Percentiles rank a stretch among this genome's conserved stretches.
Conservation (phyloP, 2,113 vertebrate species). For the Camelus dromedarius region DNA sequence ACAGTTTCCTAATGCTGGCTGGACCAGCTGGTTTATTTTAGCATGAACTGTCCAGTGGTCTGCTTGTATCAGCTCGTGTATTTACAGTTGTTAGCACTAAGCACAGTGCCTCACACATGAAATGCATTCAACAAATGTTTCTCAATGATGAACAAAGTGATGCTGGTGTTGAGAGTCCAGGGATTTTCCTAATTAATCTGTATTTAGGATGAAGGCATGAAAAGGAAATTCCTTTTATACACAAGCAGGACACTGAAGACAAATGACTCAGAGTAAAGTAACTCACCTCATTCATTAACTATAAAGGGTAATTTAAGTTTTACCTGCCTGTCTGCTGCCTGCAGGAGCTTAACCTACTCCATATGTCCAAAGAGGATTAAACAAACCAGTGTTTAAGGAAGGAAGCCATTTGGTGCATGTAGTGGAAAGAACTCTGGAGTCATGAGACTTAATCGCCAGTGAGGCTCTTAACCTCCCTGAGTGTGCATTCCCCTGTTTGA, state of each 20-base stretch:
- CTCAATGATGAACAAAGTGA: constrained; percentile 2
- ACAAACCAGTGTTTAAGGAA: constrained; percentile 18
- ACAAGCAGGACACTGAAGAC: constrained; percentile 10
- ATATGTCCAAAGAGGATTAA: constrained; percentile 18
- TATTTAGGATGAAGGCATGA: constrained; percentile 28
- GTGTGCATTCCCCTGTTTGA: not conserved
- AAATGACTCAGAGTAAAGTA: constrained; percentile 51
- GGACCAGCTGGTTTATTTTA: not conserved
- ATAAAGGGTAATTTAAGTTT: constrained; percentile 55
- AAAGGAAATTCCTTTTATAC: constrained; percentile 6
- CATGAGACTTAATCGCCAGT: not conserved
- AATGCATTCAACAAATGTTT: constrained; percentile 27
- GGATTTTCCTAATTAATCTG: constrained; percentile 66
- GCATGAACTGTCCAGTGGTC: constrained; percentile 8
- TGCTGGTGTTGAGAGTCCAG: not conserved
- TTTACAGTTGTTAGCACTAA: constrained; percentile 28
- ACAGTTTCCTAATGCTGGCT: not conserved
- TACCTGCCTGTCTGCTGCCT: constrained; percentile 5
- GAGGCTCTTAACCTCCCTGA: not conserved
- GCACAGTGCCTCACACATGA: not conserved
- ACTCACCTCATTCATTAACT: constrained; percentile 39
- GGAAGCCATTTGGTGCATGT: not conserved
- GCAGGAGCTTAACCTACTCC: not conserved
- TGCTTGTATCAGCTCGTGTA: not conserved
- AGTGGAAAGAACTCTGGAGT: not conserved